phyloP scores from a whole-genome alignment of 2,888 invertebrate genomes.

The Erpobdella octoculata region DNA sequence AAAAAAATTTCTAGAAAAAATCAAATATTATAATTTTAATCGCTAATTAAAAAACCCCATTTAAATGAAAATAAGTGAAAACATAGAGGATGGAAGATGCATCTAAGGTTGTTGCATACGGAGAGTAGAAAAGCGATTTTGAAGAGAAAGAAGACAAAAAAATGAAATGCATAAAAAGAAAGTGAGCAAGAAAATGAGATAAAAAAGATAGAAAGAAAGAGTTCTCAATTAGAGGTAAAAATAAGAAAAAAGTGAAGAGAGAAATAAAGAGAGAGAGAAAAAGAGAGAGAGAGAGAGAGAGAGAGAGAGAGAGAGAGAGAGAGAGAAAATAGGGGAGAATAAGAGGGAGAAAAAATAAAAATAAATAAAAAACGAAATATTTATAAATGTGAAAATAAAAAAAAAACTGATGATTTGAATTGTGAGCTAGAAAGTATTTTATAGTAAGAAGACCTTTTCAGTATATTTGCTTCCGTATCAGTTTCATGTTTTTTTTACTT shows the following conservation, averaged over 20 bases:
- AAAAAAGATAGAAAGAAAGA: not conserved
- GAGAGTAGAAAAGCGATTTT: not conserved
- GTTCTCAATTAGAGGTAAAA: not conserved
- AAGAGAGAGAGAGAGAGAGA: constrained; percentile 2
- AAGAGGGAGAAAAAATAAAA: not conserved
- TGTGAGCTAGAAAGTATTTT: not conserved
- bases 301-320: constrained; percentile 2
- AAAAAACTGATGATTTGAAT: not conserved
- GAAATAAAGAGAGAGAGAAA: not conserved
- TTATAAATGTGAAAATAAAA: not conserved
- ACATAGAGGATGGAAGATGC: not conserved
- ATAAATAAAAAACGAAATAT: not conserved
- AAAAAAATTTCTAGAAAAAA: too few relatives aligned
- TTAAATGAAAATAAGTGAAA: not conserved
- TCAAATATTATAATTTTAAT: not conserved
- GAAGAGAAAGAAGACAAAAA: not conserved
- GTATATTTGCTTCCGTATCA: not conserved
- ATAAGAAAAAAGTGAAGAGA: not conserved
- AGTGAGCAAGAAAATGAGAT: not conserved
- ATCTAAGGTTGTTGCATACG: not conserved
- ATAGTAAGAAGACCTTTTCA: not conserved
- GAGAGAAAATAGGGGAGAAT: not conserved
- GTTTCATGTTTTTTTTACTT: not conserved
- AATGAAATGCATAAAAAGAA: not conserved
- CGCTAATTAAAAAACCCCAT: not conserved